These are phyloP conservation scores for Listronotus oregonensis DNA, from an alignment of 1,140 invertebrate genomes.

Conservation along the genomic window DNA sequence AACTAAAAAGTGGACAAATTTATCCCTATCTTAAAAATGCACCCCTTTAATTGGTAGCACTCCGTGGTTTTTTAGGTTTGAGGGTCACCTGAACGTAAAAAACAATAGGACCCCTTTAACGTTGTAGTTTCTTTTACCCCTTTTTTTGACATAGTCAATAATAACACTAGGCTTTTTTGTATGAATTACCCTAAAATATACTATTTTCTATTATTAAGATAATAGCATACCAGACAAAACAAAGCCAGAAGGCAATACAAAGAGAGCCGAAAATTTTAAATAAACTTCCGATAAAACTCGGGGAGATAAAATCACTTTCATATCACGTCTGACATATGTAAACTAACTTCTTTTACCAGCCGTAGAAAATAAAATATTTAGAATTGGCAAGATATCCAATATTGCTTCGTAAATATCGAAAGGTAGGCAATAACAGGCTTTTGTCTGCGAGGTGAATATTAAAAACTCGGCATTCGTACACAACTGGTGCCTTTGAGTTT, in stretches of 20 bases:
- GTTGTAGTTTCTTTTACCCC: too few species aligned
- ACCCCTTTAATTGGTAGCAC: too few species aligned
- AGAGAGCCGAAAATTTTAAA: slow-evolving; percentile 33
- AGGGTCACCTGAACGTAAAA: too few species aligned
- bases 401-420: slow-evolving; percentile 47
- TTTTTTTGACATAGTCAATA: too few species aligned
- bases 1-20: too few species aligned
- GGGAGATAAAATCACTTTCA: slow-evolving; percentile 45
- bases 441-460: slow-evolving; percentile 43
- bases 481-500: slow-evolving; percentile 20
- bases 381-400: slow-evolving; percentile 48
- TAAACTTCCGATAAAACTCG: slow-evolving; percentile 29
- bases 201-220: too few species aligned
- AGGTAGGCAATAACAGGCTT: slow-evolving; percentile 46
- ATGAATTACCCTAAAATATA: too few species aligned
- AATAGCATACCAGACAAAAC: too few species aligned
- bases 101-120: too few species aligned
- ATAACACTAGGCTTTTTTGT: too few species aligned
- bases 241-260: background rate
- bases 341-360: slow-evolving; percentile 45
- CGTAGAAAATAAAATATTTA: slow-evolving; percentile 49
- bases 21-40: too few species aligned
- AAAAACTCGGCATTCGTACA: slow-evolving; percentile 30
- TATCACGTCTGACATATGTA: slow-evolving; percentile 51
- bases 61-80: too few species aligned